Evolutionary conservation across 2,113 vertebrate genomes (phyloP).

Genomic region (Scomber colias): DNA sequence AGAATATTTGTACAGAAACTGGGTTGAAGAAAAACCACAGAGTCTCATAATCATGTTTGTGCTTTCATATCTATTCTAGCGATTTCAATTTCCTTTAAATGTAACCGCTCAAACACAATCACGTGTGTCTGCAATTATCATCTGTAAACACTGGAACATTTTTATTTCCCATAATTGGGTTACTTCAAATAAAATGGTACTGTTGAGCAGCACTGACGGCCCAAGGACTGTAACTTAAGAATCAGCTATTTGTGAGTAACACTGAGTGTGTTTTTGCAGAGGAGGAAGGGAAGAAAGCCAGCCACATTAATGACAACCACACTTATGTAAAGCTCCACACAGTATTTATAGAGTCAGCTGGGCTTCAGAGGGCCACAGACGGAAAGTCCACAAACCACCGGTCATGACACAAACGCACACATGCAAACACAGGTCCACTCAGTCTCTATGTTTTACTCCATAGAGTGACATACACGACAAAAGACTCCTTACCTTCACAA

Average conservation of each 20-base stretch:
- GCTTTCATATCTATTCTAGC: not conserved
- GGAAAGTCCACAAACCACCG: constrained; percentile 65
- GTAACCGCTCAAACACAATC: constrained; percentile 5
- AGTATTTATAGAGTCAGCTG: constrained; percentile 77
- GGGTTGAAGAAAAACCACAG: too few relatives aligned
- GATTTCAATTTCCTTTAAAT: constrained; percentile 1
- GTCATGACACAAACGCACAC: constrained; percentile 21
- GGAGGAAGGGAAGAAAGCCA: constrained; percentile 38
- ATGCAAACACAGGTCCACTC: not conserved
- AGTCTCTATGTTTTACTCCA: not conserved
- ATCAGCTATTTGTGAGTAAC: constrained; percentile 54
- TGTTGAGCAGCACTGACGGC: constrained; percentile 12
- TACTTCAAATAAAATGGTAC: constrained; percentile 47
- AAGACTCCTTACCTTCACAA: not conserved
- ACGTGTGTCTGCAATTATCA: constrained; percentile 21
- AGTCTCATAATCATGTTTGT: not conserved
- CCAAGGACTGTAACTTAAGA: constrained; percentile 39
- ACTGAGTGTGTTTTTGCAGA: constrained; percentile 42
- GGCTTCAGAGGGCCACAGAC: constrained; percentile 55
- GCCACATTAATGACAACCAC: constrained; percentile 76
- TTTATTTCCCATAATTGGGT: constrained; percentile 37
- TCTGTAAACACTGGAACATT: constrained; percentile 29
- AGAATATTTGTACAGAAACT: not conserved
- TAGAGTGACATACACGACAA: not conserved
- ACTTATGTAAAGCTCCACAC: constrained; percentile 62